phyloP scores from a whole-genome alignment of 2,113 vertebrate genomes.

The Anolis sagrei region DNA sequence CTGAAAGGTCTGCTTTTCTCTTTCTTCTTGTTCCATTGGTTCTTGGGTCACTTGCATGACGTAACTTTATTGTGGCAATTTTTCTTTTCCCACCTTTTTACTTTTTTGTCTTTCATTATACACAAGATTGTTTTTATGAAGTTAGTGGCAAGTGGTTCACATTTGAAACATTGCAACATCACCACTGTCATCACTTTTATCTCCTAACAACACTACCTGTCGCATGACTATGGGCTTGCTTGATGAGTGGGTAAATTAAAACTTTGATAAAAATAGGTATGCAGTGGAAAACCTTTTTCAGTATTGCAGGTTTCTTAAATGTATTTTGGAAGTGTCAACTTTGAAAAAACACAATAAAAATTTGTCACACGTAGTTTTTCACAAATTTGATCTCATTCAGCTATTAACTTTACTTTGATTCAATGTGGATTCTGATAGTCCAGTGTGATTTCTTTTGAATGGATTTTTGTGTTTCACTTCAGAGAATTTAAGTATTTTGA shows the following conservation, averaged over 20 bases:
- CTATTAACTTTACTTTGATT: too few species aligned
- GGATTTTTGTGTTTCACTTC: too few species aligned
- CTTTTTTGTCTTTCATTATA: background rate
- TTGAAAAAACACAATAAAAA: too few species aligned
- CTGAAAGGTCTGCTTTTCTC: conserved; percentile 49
- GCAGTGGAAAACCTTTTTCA: background rate
- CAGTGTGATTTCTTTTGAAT: too few species aligned
- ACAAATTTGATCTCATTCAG: too few species aligned
- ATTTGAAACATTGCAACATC: background rate
- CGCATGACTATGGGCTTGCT: background rate
- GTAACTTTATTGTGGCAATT: background rate
- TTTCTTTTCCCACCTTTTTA: too few species aligned
- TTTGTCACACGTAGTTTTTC: too few species aligned
- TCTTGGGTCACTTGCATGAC: conserved; percentile 8
- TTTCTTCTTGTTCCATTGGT: conserved; percentile 7
- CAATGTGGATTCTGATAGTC: too few species aligned
- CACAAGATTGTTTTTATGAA: background rate
- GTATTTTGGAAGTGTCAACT: too few species aligned
- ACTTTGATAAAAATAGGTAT: too few species aligned
- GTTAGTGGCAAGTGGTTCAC: background rate
- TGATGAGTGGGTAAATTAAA: background rate
- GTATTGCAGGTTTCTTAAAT: too few species aligned
- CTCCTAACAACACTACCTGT: background rate
- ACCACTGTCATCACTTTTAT: background rate
- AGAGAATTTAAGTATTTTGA: too few species aligned